Evolutionary conservation across 2,888 invertebrate genomes (phyloP).

Genomic region (Lottia scabra): DNA sequence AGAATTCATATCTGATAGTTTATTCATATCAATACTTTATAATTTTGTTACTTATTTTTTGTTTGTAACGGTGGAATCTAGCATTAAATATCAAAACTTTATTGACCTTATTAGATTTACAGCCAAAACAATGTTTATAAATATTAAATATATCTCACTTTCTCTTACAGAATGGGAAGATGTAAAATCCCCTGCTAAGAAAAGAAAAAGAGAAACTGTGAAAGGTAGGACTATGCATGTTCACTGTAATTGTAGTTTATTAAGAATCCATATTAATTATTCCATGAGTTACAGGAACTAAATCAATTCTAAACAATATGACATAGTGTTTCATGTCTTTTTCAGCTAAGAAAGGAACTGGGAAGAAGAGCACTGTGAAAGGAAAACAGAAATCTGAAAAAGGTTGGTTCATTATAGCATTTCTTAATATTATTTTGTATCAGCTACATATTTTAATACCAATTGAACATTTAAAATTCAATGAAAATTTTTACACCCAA

Average conservation of each 20-base stretch:
- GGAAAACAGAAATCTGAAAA: constrained; percentile 12
- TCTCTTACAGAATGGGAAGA: constrained; percentile 39
- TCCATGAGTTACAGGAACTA: too few species aligned
- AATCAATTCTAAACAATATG: background rate
- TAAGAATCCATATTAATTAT: too few species aligned
- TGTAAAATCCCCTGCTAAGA: constrained; percentile 44
- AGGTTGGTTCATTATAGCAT: constrained; percentile 7
- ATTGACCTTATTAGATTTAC: too few species aligned
- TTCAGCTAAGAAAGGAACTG: background rate
- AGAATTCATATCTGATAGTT: too few species aligned
- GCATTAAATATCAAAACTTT: too few species aligned
- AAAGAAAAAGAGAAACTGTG: constrained; percentile 13
- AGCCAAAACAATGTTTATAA: too few species aligned
- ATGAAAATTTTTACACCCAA: constrained; percentile 3
- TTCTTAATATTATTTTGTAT: background rate
- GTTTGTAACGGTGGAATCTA: too few species aligned
- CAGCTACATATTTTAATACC: constrained; percentile 9
- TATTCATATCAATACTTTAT: too few species aligned
- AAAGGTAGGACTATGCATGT: constrained; percentile 10
- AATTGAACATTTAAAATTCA: constrained; percentile 15
- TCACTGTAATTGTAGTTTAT: background rate
- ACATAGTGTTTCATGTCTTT: background rate
- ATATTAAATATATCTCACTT: background rate
- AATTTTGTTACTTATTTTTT: too few species aligned
- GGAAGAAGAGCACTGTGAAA: constrained; percentile 9